These are phyloP conservation scores for Alces alces DNA, from an alignment of 2,113 vertebrate species.

Conservation along the genomic window DNA sequence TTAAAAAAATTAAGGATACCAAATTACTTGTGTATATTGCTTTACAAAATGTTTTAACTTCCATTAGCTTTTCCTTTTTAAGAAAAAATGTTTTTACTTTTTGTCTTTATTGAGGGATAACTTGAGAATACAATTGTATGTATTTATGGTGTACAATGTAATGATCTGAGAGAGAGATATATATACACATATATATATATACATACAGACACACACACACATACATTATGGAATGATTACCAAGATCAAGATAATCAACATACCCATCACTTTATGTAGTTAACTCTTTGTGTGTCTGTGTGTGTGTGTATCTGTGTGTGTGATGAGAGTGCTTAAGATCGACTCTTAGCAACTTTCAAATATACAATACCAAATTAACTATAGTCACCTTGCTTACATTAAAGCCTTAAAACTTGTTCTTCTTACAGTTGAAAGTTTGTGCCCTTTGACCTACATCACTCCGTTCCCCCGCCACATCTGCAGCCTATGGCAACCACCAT, in stretches of 20 bases:
- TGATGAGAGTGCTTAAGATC: background rate
- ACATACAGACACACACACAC: too few relatives aligned
- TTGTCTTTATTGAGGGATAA: background rate
- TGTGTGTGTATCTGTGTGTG: background rate
- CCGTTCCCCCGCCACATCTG: background rate
- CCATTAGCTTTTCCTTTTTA: background rate
- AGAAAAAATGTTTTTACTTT: background rate
- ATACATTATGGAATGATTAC: background rate
- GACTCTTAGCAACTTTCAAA: background rate
- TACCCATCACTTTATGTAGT: background rate
- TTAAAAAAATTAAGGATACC: background rate
- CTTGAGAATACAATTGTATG: background rate
- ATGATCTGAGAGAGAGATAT: background rate
- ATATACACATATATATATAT: too few relatives aligned
- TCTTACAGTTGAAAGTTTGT: background rate
- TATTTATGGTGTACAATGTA: background rate
- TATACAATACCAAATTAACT: background rate
- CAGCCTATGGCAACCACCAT: background rate
- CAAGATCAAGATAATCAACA: background rate
- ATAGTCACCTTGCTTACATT: background rate
- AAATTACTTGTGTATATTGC: background rate
- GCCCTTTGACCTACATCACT: background rate
- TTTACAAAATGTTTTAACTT: background rate
- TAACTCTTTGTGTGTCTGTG: background rate
- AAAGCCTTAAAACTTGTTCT: background rate